These are phyloP conservation scores for Xyrichtys novacula DNA, from an alignment of 2,797 vertebrate species.

Conservation along the genomic window DNA sequence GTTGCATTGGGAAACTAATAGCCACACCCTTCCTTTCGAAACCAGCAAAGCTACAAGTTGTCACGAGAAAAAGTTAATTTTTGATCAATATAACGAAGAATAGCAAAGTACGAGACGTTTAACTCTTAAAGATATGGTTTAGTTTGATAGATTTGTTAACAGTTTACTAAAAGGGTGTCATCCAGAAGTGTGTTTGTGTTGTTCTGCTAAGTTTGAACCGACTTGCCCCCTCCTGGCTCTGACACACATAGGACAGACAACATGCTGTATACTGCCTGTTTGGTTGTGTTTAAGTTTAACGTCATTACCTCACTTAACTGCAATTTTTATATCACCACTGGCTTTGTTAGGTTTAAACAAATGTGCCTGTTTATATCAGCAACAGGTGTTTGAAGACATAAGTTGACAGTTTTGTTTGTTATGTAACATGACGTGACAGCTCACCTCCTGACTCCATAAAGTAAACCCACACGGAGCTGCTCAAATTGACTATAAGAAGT, in stretches of 20 bases:
- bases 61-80: constrained; percentile 21
- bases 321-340: neutral
- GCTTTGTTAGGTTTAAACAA: neutral
- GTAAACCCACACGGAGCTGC: neutral
- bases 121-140: too few relatives aligned
- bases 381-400: constrained; percentile 32
- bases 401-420: constrained; percentile 22
- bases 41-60: constrained; percentile 56
- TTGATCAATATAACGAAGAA: neutral
- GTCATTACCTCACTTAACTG: neutral
- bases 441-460: constrained; percentile 27
- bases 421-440: constrained; percentile 36
- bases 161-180: neutral
- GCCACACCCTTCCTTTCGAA: constrained; percentile 82
- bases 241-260: constrained; percentile 34
- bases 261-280: neutral
- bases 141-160: neutral
- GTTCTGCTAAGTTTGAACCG: constrained; percentile 12
- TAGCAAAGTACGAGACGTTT: rapidly evolving
- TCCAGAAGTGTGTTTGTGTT: neutral
- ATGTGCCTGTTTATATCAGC: constrained; percentile 1
- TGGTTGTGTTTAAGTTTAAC: neutral
- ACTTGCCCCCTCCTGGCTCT: constrained; percentile 15
- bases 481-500: neutral
- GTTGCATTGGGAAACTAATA: constrained; percentile 67